Evolutionary conservation across 2,113 vertebrate genomes (phyloP).

Genomic region (Emydura subglobosa): DNA sequence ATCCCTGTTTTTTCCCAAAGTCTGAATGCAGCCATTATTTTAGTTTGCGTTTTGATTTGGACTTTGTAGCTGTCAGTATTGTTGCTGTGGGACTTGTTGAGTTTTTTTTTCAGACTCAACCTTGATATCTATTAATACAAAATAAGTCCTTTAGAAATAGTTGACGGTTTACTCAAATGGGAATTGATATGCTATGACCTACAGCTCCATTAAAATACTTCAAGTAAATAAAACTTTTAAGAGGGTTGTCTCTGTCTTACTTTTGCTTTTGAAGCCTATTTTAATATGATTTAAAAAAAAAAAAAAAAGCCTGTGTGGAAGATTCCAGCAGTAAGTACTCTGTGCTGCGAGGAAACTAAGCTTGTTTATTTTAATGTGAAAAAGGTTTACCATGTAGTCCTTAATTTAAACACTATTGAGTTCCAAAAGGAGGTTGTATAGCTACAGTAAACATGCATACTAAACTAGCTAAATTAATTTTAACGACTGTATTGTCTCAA

Average conservation of each 20-base stretch:
- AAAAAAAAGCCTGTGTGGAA: neutral
- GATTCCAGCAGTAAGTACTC: neutral
- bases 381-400: conserved; percentile 13
- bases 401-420: conserved; percentile 48
- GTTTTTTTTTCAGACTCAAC: neutral
- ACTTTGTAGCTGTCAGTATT: neutral
- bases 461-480: conserved; percentile 65
- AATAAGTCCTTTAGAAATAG: neutral
- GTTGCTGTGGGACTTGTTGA: neutral
- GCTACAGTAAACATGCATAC: conserved; percentile 60
- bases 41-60: neutral
- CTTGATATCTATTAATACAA: neutral
- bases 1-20: accelerated
- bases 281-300: neutral
- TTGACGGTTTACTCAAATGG: conserved; percentile 17
- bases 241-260: neutral
- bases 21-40: neutral
- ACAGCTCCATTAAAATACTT: conserved; percentile 33
- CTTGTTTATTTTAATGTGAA: neutral
- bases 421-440: conserved; percentile 44
- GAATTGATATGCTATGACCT: neutral
- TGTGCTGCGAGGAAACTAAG: neutral
- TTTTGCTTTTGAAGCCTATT: neutral
- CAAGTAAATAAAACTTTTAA: conserved; percentile 18
- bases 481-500: conserved; percentile 64